Conservation (phyloP, 1,140 invertebrate species). For the Leptinotarsa lineolata region DNA sequence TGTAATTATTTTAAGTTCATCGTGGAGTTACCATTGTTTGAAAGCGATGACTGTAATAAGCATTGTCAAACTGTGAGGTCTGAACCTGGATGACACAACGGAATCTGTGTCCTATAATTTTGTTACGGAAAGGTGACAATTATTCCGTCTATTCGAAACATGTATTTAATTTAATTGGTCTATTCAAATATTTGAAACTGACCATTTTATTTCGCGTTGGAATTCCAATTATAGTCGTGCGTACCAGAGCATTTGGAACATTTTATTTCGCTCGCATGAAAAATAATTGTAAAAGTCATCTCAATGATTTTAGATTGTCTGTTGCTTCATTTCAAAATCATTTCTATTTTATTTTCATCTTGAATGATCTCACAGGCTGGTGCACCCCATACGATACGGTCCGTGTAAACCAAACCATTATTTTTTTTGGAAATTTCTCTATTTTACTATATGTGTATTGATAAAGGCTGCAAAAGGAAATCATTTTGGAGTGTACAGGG, state of each 20-base stretch:
- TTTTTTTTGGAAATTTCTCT: too few relatives aligned
- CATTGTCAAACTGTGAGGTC: constrained; percentile 9
- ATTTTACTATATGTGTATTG: too few relatives aligned
- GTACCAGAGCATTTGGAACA: background rate
- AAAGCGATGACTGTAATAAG: constrained; percentile 15
- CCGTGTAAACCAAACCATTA: too few relatives aligned
- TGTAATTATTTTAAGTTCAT: background rate
- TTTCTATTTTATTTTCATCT: too few relatives aligned
- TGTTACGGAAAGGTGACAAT: constrained; percentile 29
- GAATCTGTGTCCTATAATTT: constrained; percentile 33
- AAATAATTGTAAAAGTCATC: too few relatives aligned
- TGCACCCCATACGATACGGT: too few relatives aligned
- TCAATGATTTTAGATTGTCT: too few relatives aligned
- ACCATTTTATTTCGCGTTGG: constrained; percentile 17
- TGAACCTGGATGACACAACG: constrained; percentile 30
- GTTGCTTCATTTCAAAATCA: too few relatives aligned
- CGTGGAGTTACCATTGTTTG: constrained; percentile 16
- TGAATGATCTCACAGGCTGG: too few relatives aligned
- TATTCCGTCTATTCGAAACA: constrained; percentile 14
- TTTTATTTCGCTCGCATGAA: too few relatives aligned
- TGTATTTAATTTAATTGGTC: constrained; percentile 13
- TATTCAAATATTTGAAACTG: constrained; percentile 23
- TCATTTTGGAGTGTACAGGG: too few relatives aligned
- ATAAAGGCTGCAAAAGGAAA: too few relatives aligned
- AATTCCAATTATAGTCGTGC: background rate